A percentile compares a stretch with the other conserved stretches of the same genome.
Conservation (phyloP, 2,797 vertebrate species). For the Pangasius macronema region DNA sequence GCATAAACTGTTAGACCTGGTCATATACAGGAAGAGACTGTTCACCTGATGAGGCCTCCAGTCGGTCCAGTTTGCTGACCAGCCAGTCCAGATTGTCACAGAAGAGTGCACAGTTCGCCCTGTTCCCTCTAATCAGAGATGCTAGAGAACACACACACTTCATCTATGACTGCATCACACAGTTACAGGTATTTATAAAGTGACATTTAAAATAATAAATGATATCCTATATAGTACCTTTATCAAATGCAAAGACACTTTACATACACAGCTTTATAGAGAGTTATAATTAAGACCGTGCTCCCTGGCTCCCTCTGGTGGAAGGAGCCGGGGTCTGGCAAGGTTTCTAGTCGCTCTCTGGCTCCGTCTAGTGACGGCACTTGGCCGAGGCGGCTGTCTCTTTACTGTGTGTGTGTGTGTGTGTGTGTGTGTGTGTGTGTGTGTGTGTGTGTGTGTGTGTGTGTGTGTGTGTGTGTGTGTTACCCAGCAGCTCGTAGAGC, state of each 20-base stretch:
- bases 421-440: slow-evolving; percentile 13
- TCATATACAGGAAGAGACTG: background rate
- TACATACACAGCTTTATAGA: background rate
- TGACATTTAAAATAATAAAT: background rate
- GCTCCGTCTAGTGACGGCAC: background rate
- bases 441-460: slow-evolving; percentile 6
- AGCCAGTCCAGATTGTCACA: slow-evolving; percentile 95
- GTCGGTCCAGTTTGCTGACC: slow-evolving; percentile 91
- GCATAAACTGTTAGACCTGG: background rate
- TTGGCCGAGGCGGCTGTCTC: background rate
- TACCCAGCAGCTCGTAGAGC: slow-evolving; percentile 90
- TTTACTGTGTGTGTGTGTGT: background rate
- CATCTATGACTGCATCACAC: background rate
- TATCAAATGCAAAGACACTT: background rate
- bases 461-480: background rate
- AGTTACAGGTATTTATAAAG: background rate
- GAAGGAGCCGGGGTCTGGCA: background rate
- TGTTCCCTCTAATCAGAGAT: slow-evolving; percentile 90
- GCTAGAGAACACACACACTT: slow-evolving; percentile 67
- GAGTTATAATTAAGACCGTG: background rate
- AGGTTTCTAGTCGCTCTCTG: too few relatives aligned
- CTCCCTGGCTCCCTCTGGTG: slow-evolving; percentile 12
- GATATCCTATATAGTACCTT: background rate
- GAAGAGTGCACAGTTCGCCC: slow-evolving; percentile 91
- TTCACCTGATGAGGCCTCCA: slow-evolving; percentile 92